These are phyloP conservation scores for Gila orcuttii DNA, from an alignment of 2,113 vertebrate genomes.

Conservation along the genomic window DNA sequence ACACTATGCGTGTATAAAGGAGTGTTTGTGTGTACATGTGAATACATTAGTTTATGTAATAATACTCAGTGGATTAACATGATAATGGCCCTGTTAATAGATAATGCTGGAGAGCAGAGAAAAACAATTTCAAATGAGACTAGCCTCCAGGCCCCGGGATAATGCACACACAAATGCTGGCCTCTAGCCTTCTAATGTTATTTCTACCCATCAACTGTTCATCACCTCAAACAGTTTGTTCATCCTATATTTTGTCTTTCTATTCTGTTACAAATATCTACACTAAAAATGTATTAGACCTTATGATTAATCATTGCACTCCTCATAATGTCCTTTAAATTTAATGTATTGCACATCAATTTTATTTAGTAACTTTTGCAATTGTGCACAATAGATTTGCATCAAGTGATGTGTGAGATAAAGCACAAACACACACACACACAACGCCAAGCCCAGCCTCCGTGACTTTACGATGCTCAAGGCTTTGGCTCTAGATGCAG, in stretches of 20 bases:
- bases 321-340: not conserved
- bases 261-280: not conserved
- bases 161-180: constrained; percentile 45
- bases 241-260: not conserved
- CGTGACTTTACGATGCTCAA: constrained; percentile 39
- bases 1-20: not conserved
- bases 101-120: constrained; percentile 84
- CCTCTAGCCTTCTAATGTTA: constrained; percentile 27
- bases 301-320: not conserved
- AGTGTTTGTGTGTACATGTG: constrained; percentile 72
- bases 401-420: constrained; percentile 26
- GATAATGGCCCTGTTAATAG: constrained; percentile 89
- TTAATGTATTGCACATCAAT: not conserved
- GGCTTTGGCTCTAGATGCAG: constrained; percentile 53
- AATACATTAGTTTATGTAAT: constrained; percentile 86
- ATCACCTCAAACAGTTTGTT: not conserved
- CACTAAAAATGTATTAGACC: not conserved
- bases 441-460: not conserved
- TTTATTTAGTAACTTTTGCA: not conserved
- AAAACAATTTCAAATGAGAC: constrained; percentile 86
- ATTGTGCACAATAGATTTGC: not conserved
- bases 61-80: constrained; percentile 88
- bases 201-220: not conserved
- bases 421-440: constrained; percentile 14
- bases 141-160: constrained; percentile 74